Evolutionary conservation across 1,140 invertebrate genomes (phyloP), one percentile per base, ranked within the genome.

Genomic region (Hyles euphorbiae): DNA sequence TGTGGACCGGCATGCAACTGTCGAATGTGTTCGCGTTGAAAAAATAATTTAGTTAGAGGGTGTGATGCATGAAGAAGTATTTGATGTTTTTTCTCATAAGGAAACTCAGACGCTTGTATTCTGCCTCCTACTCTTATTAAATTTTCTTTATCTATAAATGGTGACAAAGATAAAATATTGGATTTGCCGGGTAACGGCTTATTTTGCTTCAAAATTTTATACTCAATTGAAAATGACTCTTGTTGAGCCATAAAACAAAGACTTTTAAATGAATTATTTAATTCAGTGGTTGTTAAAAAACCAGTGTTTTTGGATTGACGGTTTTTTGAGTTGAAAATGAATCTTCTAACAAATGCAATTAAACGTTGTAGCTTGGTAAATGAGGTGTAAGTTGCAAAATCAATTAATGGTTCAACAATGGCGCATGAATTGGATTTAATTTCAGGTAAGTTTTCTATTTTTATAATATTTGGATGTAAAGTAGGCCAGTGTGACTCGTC

Each of bases 1-100:
- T 67, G 65, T 32, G 65, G 65, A 44, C 53, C 56, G 12, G 56
- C 51, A 34, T 52, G 56, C 32, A 58, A n/a, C 2, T 45, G 3
- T 6, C 22, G 9, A 8, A 34, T 8, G 33, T 58, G 56, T 12
- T 53, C 40, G n/a, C 12, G 12, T 11, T 45, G 7, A 58, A 58
- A 58, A 46, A 33, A 53, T 7, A 58, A 12, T 34, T 58, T 58
- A 43, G 50, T 58, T 34, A 58, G 12, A 34, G 52, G 50, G 34
- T 58, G 32, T 34, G 50, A 58, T 3, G 54, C 9, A 44, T 54
- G 36, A 3, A 56, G 8, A 8, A 56, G 9, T 33, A 56, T 56
- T 10, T 43, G 54, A 47, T 56, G 54, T 47, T 34, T 56, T n/a
- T 56, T 56, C 5, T 46, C n/a, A 34, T 56, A 56, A 34, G 3